Evolutionary conservation across 1,140 invertebrate genomes (phyloP).

Genomic region (Pseudomyrmex dendroicus): DNA sequence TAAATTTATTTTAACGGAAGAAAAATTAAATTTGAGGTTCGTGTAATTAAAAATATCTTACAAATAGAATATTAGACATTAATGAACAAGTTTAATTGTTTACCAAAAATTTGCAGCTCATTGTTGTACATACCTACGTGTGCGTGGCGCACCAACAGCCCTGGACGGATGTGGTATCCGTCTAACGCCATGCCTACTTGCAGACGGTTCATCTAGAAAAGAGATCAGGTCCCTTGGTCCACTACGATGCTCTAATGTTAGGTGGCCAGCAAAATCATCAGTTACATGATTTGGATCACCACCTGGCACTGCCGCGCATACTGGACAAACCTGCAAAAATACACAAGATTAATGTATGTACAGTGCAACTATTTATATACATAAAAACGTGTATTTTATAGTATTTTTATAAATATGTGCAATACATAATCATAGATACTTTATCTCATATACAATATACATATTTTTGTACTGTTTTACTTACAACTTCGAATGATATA

Average conservation of each 20-base stretch:
- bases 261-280: constrained; percentile 98
- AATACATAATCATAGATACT: not conserved
- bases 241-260: constrained; percentile 96
- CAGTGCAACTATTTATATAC: not conserved
- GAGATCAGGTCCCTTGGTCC: constrained; percentile 94
- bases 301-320: constrained; percentile 97
- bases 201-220: constrained; percentile 94
- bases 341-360: not conserved
- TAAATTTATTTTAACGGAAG: not conserved
- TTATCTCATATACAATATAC: constrained; percentile 75
- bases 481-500: constrained; percentile 93
- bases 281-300: constrained; percentile 99
- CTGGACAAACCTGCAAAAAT: constrained; percentile 92
- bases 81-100: constrained; percentile 4
- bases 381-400: not conserved
- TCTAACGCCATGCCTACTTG: constrained; percentile 92
- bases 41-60: not conserved
- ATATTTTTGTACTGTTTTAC: too few species aligned
- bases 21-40: too few species aligned
- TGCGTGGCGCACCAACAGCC: constrained; percentile 90
- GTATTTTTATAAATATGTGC: not conserved
- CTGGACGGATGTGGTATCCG: constrained; percentile 93
- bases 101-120: not conserved
- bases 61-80: constrained; percentile 16
- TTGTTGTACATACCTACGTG: constrained; percentile 86